These are phyloP conservation scores for Lithobius niger DNA, from an alignment of 1,140 invertebrate species.

Conservation along the genomic window DNA sequence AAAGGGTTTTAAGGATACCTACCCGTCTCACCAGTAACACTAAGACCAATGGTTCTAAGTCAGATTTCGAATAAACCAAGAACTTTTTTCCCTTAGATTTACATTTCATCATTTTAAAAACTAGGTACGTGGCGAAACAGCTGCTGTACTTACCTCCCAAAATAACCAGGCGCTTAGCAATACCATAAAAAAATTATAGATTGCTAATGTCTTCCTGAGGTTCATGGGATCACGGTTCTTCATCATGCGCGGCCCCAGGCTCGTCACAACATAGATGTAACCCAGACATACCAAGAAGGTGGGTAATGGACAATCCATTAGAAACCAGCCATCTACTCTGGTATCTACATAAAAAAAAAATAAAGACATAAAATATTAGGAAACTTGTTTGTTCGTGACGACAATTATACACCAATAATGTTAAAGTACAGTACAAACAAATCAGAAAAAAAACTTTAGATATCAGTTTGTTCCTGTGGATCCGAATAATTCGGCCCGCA, in stretches of 20 bases:
- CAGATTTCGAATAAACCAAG: too few relatives aligned
- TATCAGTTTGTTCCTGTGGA: background rate
- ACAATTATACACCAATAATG: too few relatives aligned
- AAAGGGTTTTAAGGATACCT: too few relatives aligned
- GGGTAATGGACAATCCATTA: constrained; percentile 82
- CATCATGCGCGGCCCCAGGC: constrained; percentile 70
- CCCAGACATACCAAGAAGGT: constrained; percentile 67
- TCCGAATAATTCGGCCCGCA: too few relatives aligned
- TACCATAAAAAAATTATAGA: constrained; percentile 76
- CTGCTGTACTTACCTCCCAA: constrained; percentile 55
- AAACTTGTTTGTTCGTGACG: too few relatives aligned
- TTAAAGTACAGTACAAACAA: constrained; percentile 4
- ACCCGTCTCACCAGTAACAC: too few relatives aligned
- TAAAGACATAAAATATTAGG: constrained; percentile 10
- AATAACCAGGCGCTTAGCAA: constrained; percentile 69
- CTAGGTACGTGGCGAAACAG: too few relatives aligned
- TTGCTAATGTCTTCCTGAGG: constrained; percentile 57
- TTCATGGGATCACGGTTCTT: constrained; percentile 70
- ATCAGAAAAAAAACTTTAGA: too few relatives aligned
- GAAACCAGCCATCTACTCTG: constrained; percentile 72
- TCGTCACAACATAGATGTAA: constrained; percentile 71
- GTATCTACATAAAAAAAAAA: constrained; percentile 51
- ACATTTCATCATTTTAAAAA: too few relatives aligned
- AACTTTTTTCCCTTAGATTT: too few relatives aligned
- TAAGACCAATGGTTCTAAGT: too few relatives aligned